Base-by-base conservation (phyloP, 2,797 vertebrate genomes). In the Smutsia gigantea region DNA sequence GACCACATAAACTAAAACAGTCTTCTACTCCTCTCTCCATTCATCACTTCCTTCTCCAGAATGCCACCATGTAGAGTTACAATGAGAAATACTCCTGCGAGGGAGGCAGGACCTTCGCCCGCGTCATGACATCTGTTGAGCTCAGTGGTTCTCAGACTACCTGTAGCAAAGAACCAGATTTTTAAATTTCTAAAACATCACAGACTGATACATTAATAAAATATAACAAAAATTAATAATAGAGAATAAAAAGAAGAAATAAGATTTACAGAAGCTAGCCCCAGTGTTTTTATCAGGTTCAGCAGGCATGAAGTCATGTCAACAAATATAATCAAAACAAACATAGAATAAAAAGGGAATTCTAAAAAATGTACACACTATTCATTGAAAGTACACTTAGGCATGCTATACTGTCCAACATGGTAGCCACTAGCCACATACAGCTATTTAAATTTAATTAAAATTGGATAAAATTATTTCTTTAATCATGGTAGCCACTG, bases 401-500 rank as follows among this genome's bases (percentile, higher is more conserved):
- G 46, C 17, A 46, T n/a, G 13, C 53, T 42, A 18, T 34, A n/a
- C 25, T 46, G 13, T 68, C 51, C 53, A 66, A 49, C 46, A 49
- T 11, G 42, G 61, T 85, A 55, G n/a, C n/a, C n/a, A 63, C 46
- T 42, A 83, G 42, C 7, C 27, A 68, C 34, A 37, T 59, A 9
- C 29, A 57, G 34, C 23, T 66, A 51, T 59, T 87, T 85, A 87
- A 61, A 66, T 91, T 79, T 61, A 53, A 55, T 75, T 86, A 87
- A 81, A 93, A 81, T 78, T 39, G 87, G 75, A 81, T 29, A 49
- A 84, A 91, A 68, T 87, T n/a, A 75, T 18, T 81, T 84, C 27
- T 2, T 90, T 15, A 93, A 34, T 49, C 39, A 69, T 34, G 88
- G 64, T 46, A 51, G 53, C 31, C 7, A 83, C 74, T 61, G 31